A percentile compares a stretch with the other conserved stretches of the same genome.
These are phyloP conservation scores for Ostrea denselamellosa DNA, from an alignment of 1,140 invertebrate genomes.

Conservation along the genomic window DNA sequence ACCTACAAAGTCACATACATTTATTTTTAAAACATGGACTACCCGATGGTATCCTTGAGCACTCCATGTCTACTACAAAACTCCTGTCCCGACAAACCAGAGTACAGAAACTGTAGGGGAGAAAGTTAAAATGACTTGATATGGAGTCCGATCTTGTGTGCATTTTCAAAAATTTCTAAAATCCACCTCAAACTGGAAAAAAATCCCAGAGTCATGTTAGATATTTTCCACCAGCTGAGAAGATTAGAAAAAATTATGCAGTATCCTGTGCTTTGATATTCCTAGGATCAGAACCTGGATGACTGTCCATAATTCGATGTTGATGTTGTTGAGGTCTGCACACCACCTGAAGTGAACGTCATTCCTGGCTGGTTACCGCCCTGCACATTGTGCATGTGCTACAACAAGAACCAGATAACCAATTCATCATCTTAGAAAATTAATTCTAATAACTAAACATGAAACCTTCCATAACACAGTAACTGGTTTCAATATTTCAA, in stretches of 20 bases:
- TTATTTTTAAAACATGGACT: too few species aligned
- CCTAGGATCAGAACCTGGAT: background rate
- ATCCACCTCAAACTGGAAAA: too few species aligned
- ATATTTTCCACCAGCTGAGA: background rate
- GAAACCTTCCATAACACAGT: background rate
- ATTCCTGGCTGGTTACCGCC: constrained; percentile 66
- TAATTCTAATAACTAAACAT: background rate
- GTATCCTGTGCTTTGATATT: background rate
- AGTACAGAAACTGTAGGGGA: too few species aligned
- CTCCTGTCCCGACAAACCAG: too few species aligned
- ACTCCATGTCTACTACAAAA: too few species aligned
- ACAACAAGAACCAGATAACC: constrained; percentile 53
- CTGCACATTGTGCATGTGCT: constrained; percentile 75
- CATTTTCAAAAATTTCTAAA: too few species aligned
- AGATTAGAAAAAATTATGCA: background rate
- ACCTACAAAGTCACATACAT: too few species aligned
- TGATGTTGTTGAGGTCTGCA: constrained; percentile 65
- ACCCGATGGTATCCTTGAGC: too few species aligned
- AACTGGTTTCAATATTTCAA: background rate
- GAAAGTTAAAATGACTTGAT: too few species aligned
- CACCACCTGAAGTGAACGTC: constrained; percentile 64
- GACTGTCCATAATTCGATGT: constrained; percentile 46
- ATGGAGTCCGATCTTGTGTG: too few species aligned
- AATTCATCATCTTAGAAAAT: constrained; percentile 13
- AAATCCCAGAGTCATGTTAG: too few species aligned